These are phyloP conservation scores for Diabrotica undecimpunctata DNA, from an alignment of 1,140 invertebrate species.

Conservation along the genomic window DNA sequence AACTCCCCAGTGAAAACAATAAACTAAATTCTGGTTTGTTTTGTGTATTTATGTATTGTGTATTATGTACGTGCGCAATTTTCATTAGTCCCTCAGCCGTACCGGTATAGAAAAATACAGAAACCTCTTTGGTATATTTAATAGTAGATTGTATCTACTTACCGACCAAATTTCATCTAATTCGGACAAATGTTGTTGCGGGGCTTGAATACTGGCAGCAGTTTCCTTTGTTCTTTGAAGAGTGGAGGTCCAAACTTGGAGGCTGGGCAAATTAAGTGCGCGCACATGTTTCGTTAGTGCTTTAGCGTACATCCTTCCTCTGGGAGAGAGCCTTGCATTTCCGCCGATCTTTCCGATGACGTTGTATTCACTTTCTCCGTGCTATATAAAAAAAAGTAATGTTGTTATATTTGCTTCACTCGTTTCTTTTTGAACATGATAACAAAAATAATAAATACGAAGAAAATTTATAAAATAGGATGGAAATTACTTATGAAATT, in stretches of 20 bases:
- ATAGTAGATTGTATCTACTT: slow-evolving; percentile 38
- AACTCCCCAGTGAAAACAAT: too few relatives aligned
- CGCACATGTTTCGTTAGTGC: slow-evolving; percentile 73
- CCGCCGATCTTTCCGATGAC: slow-evolving; percentile 87
- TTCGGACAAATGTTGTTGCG: slow-evolving; percentile 72
- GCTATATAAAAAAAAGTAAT: slow-evolving; percentile 56
- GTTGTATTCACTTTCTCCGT: slow-evolving; percentile 91
- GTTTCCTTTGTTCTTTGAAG: slow-evolving; percentile 85
- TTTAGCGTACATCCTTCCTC: slow-evolving; percentile 76
- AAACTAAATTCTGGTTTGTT: too few relatives aligned
- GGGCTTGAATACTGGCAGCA: slow-evolving; percentile 72
- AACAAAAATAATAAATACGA: too few relatives aligned
- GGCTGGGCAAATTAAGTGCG: slow-evolving; percentile 59
- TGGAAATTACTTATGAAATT: too few relatives aligned
- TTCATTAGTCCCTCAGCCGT: too few relatives aligned
- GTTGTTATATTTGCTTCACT: too few relatives aligned
- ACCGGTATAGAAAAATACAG: too few relatives aligned
- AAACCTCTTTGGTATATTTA: too few relatives aligned
- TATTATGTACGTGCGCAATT: too few relatives aligned
- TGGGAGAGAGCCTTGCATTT: slow-evolving; percentile 75
- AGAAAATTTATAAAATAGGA: too few relatives aligned
- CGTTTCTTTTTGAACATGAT: too few relatives aligned
- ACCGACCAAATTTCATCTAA: slow-evolving; percentile 90
- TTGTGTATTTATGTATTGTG: too few relatives aligned
- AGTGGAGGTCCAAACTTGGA: slow-evolving; percentile 86